These are phyloP conservation scores for Lordiphosa collinella DNA, from an alignment of 1,140 invertebrate genomes.

Conservation along the genomic window DNA sequence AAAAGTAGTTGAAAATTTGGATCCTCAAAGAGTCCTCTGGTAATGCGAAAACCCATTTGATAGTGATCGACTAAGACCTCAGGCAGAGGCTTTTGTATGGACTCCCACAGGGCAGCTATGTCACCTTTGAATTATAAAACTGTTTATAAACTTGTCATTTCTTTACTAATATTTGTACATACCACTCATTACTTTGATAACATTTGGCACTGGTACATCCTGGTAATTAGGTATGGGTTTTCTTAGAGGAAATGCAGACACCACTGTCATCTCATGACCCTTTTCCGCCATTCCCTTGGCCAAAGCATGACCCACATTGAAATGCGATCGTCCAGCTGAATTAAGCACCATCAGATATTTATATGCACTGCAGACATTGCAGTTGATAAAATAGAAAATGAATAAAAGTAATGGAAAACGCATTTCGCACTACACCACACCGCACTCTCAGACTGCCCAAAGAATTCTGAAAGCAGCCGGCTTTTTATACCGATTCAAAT, in stretches of 20 bases:
- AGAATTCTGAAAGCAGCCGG: too few species aligned
- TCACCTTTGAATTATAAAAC: slow-evolving; percentile 3
- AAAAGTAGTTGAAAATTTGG: slow-evolving; percentile 25
- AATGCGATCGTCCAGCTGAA: slow-evolving; percentile 81
- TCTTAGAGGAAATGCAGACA: slow-evolving; percentile 80
- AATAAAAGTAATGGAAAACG: slow-evolving; percentile 17
- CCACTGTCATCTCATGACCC: slow-evolving; percentile 82
- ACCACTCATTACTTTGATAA: slow-evolving; percentile 30
- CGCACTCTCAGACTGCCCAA: neutral
- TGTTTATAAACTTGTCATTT: too few species aligned
- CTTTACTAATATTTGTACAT: neutral
- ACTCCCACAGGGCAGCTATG: slow-evolving; percentile 27
- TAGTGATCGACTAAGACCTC: slow-evolving; percentile 35
- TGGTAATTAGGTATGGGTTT: slow-evolving; percentile 80
- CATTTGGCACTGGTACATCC: slow-evolving; percentile 68
- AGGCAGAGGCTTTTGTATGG: slow-evolving; percentile 23
- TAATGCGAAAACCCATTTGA: slow-evolving; percentile 37
- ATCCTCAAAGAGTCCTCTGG: slow-evolving; percentile 27
- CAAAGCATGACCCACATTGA: slow-evolving; percentile 80
- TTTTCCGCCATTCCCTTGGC: slow-evolving; percentile 80
- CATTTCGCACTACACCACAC: neutral
- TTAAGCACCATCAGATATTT: slow-evolving; percentile 79
- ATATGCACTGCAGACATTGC: slow-evolving; percentile 21
- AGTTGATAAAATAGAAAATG: slow-evolving; percentile 12
- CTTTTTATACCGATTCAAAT: too few species aligned